Percentiles rank a stretch among this genome's conserved stretches.
Conservation (phyloP, 2,797 vertebrate genomes). For the Rhinoraja longicauda region DNA sequence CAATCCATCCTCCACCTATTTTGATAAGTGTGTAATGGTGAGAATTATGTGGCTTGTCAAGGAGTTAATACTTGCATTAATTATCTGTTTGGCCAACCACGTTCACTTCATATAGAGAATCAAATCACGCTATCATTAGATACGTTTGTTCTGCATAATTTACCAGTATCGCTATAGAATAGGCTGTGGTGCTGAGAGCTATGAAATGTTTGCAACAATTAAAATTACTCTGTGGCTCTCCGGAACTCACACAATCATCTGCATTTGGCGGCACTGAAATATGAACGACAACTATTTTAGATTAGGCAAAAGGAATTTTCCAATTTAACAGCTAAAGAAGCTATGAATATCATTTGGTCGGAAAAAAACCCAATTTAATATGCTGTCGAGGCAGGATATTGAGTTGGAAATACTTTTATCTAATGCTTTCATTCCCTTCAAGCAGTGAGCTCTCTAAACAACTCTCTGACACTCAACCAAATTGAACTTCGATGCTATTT, state of each 20-base stretch:
- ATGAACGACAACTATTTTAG: slow-evolving; percentile 57
- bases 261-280: slow-evolving; percentile 53
- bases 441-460: background rate
- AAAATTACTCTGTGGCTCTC: background rate
- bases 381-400: slow-evolving; percentile 47
- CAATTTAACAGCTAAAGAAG: slow-evolving; percentile 58
- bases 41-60: background rate
- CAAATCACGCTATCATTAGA: background rate
- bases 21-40: background rate
- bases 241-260: background rate
- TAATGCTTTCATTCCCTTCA: slow-evolving; percentile 39
- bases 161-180: background rate
- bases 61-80: background rate
- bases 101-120: background rate
- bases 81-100: background rate
- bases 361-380: slow-evolving; percentile 52
- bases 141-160: background rate
- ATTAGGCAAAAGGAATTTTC: slow-evolving; percentile 49
- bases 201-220: slow-evolving; percentile 8
- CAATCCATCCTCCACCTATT: background rate
- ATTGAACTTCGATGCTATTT: background rate
- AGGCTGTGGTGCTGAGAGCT: background rate
- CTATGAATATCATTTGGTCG: slow-evolving; percentile 60
- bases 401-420: slow-evolving; percentile 51
- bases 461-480: background rate